These are phyloP conservation scores for Grammomys dolichurus DNA, from an alignment of 2,113 vertebrate genomes.

Conservation along the genomic window DNA sequence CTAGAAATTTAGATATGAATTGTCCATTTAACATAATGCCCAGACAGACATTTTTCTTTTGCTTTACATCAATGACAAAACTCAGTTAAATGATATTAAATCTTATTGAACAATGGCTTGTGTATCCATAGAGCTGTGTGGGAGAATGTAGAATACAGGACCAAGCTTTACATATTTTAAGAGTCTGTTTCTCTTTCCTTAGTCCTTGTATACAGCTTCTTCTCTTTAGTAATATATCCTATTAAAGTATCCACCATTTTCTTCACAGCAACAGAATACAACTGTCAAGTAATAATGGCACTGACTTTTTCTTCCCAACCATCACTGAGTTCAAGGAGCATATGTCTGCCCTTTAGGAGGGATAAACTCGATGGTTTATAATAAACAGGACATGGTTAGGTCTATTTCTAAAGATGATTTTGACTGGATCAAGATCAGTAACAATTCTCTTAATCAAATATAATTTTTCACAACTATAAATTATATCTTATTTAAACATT, in stretches of 20 bases:
- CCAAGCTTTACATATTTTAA: background rate
- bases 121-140: background rate
- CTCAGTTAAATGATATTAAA: constrained; percentile 1
- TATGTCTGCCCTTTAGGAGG: background rate
- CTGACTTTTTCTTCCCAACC: background rate
- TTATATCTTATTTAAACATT: background rate
- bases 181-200: background rate
- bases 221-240: background rate
- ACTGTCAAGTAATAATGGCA: background rate
- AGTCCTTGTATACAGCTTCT: background rate
- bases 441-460: background rate
- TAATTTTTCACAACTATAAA: background rate
- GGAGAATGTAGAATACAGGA: background rate
- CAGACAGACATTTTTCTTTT: background rate
- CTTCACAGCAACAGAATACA: background rate
- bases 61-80: background rate
- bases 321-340: background rate
- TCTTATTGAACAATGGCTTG: background rate
- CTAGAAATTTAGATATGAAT: background rate
- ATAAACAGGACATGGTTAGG: background rate
- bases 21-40: background rate
- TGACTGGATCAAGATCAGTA: background rate
- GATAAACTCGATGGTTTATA: background rate
- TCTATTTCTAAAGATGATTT: background rate
- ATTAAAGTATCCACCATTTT: constrained; percentile 52